These are phyloP conservation scores for Heliconius erato DNA, from an alignment of 2,888 invertebrate genomes.

Conservation along the genomic window DNA sequence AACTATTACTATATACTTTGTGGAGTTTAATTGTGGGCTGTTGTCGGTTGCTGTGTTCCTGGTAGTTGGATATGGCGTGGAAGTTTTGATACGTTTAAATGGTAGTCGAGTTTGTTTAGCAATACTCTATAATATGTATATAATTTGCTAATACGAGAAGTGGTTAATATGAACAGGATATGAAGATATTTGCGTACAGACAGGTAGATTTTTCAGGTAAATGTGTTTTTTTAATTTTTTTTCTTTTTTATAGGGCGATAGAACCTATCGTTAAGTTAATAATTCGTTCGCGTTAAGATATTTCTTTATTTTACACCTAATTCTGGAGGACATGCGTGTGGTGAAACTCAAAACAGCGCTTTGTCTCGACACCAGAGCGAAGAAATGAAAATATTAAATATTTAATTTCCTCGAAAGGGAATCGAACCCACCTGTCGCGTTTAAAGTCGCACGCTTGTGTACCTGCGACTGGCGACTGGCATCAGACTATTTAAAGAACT, in stretches of 20 bases:
- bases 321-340: too few relatives aligned
- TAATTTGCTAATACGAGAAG: neutral
- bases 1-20: slow-evolving; percentile 11
- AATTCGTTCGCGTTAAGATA: neutral
- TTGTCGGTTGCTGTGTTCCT: neutral
- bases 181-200: neutral
- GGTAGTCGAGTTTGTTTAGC: neutral
- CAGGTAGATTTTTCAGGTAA: neutral
- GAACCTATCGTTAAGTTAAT: neutral
- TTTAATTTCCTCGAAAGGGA: too few relatives aligned
- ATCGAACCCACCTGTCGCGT: too few relatives aligned
- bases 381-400: too few relatives aligned
- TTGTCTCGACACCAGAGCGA: too few relatives aligned
- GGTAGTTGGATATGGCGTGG: neutral
- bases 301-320: too few relatives aligned
- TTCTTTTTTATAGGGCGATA: neutral
- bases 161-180: neutral
- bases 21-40: slow-evolving; percentile 10
- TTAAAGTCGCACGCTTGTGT: too few relatives aligned
- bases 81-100: slow-evolving; percentile 17
- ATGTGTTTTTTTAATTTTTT: neutral
- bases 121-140: neutral
- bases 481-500: too few relatives aligned
- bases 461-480: too few relatives aligned
- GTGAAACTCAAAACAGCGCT: too few relatives aligned